Percentiles rank a stretch among this genome's conserved stretches.
phyloP scores from a whole-genome alignment of 2,113 vertebrate species.

The Anser cygnoides region DNA sequence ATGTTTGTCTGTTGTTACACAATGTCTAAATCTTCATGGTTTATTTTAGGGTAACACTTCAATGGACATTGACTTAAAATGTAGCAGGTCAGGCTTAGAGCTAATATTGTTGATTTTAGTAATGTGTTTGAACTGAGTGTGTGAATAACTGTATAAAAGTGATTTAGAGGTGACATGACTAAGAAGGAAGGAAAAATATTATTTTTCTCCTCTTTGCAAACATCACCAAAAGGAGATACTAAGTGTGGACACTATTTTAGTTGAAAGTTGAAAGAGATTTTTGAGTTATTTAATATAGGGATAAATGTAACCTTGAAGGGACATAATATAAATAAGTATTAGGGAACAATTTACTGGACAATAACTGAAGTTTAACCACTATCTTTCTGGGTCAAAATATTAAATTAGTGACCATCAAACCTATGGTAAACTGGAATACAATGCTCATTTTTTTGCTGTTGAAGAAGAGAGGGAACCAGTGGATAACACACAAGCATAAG shows the following conservation, averaged over 20 bases:
- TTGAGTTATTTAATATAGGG: neutral
- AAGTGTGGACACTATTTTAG: neutral
- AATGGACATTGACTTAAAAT: neutral
- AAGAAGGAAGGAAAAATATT: neutral
- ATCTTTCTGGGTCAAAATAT: neutral
- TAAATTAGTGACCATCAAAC: neutral
- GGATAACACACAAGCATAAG: neutral
- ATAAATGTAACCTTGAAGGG: neutral
- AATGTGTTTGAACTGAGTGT: neutral
- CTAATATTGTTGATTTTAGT: neutral
- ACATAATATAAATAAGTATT: neutral
- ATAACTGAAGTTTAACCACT: neutral
- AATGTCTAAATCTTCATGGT: neutral
- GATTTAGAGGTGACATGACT: neutral
- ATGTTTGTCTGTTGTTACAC: neutral
- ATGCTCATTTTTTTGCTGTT: neutral
- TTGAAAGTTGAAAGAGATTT: neutral
- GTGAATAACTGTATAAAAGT: neutral
- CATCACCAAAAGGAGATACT: neutral
- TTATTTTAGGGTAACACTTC: neutral
- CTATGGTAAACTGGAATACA: neutral
- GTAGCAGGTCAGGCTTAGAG: neutral
- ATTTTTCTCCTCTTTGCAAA: neutral
- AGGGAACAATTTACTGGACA: neutral
- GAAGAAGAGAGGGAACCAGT: neutral